Conservation (phyloP, 2,797 vertebrate species). For the Scyliorhinus canicula region DNA sequence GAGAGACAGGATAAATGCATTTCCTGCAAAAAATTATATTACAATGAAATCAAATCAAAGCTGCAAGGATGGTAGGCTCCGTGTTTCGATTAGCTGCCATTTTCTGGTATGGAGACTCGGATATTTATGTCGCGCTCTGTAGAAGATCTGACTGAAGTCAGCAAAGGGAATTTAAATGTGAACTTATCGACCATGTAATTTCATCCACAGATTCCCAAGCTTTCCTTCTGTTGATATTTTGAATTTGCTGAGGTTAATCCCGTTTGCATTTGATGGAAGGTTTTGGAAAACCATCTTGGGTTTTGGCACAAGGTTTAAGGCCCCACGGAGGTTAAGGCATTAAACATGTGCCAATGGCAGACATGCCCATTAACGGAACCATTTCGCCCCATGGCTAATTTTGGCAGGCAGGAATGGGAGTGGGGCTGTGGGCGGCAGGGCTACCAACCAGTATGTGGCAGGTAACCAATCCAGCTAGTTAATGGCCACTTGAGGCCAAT, state of each 20-base stretch:
- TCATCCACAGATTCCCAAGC: not conserved
- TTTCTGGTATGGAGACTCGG: not conserved
- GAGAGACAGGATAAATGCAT: not conserved
- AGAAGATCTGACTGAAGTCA: not conserved
- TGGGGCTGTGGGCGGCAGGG: too few species aligned
- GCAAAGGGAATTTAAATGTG: not conserved
- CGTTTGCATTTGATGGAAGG: not conserved
- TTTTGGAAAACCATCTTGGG: not conserved
- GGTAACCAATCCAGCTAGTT: too few species aligned
- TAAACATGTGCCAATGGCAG: not conserved
- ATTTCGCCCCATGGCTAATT: not conserved
- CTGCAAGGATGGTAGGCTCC: not conserved
- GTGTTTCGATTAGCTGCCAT: not conserved
- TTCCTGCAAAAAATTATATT: not conserved
- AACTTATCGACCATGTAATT: not conserved
- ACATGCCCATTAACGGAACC: not conserved
- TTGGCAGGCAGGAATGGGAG: not conserved
- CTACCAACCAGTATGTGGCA: too few species aligned
- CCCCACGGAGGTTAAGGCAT: not conserved
- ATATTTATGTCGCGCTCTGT: not conserved
- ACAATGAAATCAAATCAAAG: not conserved
- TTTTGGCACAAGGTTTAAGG: not conserved
- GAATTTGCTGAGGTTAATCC: not conserved
- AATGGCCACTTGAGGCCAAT: not conserved
- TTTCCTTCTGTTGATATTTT: not conserved